Conservation (phyloP, 2,797 vertebrate species). For the Centroberyx gerrardi region DNA sequence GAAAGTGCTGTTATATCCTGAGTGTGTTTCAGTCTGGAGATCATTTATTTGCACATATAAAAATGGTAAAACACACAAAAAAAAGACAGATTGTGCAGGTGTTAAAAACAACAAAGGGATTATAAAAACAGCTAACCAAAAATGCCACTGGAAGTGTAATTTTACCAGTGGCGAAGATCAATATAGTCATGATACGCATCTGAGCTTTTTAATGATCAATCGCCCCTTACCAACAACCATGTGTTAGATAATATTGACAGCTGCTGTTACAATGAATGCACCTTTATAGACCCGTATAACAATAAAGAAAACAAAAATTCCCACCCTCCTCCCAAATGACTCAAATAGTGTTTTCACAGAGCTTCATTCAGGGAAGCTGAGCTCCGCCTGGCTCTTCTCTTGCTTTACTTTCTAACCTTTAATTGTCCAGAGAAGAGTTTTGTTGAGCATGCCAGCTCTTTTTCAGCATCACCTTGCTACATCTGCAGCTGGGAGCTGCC, state of each 20-base stretch:
- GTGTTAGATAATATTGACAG: neutral
- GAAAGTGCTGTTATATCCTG: neutral
- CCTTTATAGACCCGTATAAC: neutral
- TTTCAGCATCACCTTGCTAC: too few species aligned
- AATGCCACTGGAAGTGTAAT: neutral
- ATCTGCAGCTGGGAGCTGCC: too few species aligned
- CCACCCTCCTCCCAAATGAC: too few species aligned
- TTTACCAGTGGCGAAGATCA: neutral
- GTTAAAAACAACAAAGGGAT: neutral
- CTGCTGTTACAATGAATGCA: neutral
- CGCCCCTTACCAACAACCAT: neutral
- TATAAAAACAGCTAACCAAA: neutral
- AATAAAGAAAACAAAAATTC: neutral
- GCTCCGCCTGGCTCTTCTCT: too few species aligned
- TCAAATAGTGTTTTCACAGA: too few species aligned
- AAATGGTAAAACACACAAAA: neutral
- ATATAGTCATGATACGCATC: too few species aligned
- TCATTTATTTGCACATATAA: neutral
- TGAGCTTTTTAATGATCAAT: too few species aligned
- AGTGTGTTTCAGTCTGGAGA: neutral
- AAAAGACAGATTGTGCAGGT: neutral
- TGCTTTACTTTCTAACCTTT: too few species aligned
- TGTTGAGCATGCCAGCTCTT: too few species aligned
- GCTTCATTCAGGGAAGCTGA: too few species aligned
- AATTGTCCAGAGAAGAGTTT: too few species aligned